Conservation (phyloP, 1,140 invertebrate species). For the Ridgeia piscesae region DNA sequence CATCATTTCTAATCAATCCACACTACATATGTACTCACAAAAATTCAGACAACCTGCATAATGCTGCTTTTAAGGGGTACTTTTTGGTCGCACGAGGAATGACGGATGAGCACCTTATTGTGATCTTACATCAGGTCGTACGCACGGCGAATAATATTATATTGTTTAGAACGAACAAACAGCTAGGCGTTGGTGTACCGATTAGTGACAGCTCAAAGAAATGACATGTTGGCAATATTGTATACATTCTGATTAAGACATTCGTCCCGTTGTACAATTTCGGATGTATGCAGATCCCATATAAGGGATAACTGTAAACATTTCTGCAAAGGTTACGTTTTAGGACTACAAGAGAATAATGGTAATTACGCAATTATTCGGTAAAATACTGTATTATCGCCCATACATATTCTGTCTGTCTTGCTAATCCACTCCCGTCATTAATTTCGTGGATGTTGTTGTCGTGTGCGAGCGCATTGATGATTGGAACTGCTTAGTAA, state of each 20-base stretch:
- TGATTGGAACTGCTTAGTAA: too few species aligned
- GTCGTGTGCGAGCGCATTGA: too few species aligned
- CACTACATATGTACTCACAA: too few species aligned
- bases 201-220: not conserved
- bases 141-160: too few species aligned
- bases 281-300: not conserved
- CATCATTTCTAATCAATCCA: too few species aligned
- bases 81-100: too few species aligned
- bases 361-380: not conserved
- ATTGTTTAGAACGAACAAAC: not conserved
- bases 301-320: not conserved
- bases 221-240: not conserved
- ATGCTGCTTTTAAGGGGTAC: too few species aligned
- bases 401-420: not conserved
- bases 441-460: too few species aligned
- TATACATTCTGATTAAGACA: not conserved
- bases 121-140: too few species aligned
- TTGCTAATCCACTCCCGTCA: too few species aligned
- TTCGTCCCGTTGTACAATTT: not conserved
- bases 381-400: not conserved
- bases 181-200: not conserved
- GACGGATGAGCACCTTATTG: too few species aligned
- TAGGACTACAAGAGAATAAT: not conserved
- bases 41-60: too few species aligned
- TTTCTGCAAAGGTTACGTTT: not conserved